Evolutionary conservation across 2,888 invertebrate genomes (phyloP).

Genomic region (Plusia festucae): DNA sequence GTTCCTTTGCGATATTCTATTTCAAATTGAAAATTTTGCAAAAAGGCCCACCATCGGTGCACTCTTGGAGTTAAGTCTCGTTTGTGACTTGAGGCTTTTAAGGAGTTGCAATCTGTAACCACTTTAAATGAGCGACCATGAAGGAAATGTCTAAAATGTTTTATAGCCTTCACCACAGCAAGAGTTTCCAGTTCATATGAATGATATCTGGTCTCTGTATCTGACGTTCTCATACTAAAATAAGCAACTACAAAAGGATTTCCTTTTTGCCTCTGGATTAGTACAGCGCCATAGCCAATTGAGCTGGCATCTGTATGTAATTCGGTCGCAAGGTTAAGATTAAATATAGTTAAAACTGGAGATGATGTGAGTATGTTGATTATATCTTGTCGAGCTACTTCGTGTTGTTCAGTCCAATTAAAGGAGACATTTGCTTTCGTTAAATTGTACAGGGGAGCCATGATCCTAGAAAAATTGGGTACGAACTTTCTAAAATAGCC

Average conservation of each 20-base stretch:
- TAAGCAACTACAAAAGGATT: neutral
- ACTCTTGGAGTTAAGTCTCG: constrained; percentile 3
- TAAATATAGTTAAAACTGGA: neutral
- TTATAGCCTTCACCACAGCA: neutral
- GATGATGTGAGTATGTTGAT: neutral
- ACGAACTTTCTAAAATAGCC: neutral
- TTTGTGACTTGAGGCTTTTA: neutral
- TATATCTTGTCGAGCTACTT: neutral
- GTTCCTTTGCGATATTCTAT: neutral
- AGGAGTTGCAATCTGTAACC: neutral
- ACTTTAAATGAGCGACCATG: neutral
- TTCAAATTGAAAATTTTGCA: neutral
- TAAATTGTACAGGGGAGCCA: neutral
- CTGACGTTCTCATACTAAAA: neutral
- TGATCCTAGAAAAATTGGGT: neutral
- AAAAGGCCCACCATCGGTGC: constrained; percentile 4
- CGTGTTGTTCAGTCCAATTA: neutral
- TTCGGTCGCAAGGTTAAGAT: neutral
- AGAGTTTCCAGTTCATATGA: constrained; percentile 2
- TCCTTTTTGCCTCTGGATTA: neutral
- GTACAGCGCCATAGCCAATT: neutral
- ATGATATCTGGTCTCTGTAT: neutral
- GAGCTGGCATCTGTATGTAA: neutral
- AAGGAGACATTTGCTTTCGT: neutral
- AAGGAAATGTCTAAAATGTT: neutral